These are phyloP conservation scores for Pollicipes pollicipes DNA, from an alignment of 1,140 invertebrate genomes.

Conservation along the genomic window DNA sequence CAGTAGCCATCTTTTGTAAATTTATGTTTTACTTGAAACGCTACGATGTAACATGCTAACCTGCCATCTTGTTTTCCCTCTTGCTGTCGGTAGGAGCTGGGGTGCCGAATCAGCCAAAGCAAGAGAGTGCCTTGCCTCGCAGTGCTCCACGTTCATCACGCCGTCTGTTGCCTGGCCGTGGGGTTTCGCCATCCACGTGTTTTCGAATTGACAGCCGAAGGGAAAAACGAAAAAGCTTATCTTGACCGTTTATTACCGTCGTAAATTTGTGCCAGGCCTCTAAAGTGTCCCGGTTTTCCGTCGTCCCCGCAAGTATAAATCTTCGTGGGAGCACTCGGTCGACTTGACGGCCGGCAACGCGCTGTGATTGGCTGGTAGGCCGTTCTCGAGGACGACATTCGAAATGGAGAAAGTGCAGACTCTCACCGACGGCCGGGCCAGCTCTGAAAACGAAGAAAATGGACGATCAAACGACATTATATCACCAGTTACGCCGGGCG, in stretches of 20 bases:
- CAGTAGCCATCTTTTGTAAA: too few relatives aligned
- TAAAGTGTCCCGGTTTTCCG: not conserved
- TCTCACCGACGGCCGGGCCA: not conserved
- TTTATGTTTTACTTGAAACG: too few relatives aligned
- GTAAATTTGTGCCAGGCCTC: not conserved
- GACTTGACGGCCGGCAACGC: not conserved
- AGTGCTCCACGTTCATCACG: too few relatives aligned
- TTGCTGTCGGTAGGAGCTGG: too few relatives aligned
- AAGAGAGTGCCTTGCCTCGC: too few relatives aligned
- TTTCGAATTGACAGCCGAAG: not conserved
- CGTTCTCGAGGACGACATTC: not conserved
- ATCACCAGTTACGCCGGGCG: not conserved
- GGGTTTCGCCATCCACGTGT: not conserved
- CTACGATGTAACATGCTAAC: too few relatives aligned
- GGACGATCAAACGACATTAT: not conserved
- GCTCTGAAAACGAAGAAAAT: not conserved
- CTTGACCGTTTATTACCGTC: not conserved
- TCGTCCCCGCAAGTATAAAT: not conserved
- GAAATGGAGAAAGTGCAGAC: not conserved
- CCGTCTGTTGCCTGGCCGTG: too few relatives aligned
- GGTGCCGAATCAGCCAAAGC: too few relatives aligned
- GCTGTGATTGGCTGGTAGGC: not conserved
- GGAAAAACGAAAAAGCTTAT: slow-evolving; percentile 1
- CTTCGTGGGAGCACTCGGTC: not conserved
- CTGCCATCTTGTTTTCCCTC: too few relatives aligned